These are phyloP conservation scores for Podilymbus podiceps DNA, from an alignment of 2,113 vertebrate genomes.

Conservation along the genomic window DNA sequence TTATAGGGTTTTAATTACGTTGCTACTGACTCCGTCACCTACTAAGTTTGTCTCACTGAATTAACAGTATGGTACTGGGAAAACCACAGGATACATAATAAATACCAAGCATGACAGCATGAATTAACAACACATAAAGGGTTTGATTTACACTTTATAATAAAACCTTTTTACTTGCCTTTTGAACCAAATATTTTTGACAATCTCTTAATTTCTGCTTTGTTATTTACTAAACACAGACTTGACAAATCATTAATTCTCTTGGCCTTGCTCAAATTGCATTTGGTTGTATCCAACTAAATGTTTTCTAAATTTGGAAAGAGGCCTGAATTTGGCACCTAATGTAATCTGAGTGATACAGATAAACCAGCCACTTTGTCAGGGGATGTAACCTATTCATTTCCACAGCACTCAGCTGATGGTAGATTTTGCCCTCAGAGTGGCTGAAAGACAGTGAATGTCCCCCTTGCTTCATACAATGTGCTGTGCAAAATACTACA, in stretches of 20 bases:
- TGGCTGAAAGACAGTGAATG: neutral
- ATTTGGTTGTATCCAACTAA: neutral
- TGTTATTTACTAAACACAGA: constrained; percentile 37
- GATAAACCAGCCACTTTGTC: neutral
- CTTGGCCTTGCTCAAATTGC: neutral
- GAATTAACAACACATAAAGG: neutral
- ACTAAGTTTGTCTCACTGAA: constrained; percentile 1
- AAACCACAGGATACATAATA: neutral
- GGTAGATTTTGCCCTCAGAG: neutral
- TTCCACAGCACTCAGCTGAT: neutral
- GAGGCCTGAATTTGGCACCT: neutral
- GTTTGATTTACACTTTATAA: constrained; percentile 5
- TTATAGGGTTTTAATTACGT: neutral
- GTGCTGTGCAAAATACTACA: neutral
- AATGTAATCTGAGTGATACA: neutral
- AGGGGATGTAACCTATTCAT: neutral
- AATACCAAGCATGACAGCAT: neutral
- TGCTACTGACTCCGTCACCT: neutral
- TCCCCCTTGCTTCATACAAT: neutral
- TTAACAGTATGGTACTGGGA: neutral
- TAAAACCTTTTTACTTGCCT: constrained; percentile 29
- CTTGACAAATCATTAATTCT: constrained; percentile 10
- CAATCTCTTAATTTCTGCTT: constrained; percentile 21
- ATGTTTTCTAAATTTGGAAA: neutral
- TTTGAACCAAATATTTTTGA: neutral